Conservation (phyloP, 2,888 invertebrate species). For the Xylota sylvarum region DNA sequence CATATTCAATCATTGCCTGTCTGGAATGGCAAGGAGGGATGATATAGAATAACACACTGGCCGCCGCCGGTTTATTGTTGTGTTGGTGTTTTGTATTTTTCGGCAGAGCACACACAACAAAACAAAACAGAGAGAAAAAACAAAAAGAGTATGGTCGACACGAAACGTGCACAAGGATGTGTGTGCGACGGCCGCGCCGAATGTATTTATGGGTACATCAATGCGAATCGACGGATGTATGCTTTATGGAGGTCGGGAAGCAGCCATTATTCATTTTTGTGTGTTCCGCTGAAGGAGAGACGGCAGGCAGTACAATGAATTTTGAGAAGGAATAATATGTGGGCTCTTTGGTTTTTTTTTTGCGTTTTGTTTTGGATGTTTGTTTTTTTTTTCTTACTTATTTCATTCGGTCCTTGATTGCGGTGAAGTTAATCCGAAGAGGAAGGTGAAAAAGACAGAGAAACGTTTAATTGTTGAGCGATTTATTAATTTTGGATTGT, state of each 20-base stretch:
- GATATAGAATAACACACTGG: conserved; percentile 44
- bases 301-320: conserved; percentile 69
- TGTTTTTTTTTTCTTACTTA: conserved; percentile 56
- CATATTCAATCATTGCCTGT: conserved; percentile 74
- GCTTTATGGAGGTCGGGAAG: conserved; percentile 82
- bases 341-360: conserved; percentile 45
- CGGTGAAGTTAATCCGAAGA: conserved; percentile 20
- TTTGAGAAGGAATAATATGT: conserved; percentile 66
- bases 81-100: conserved; percentile 50
- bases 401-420: conserved; percentile 70
- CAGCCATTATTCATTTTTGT: conserved; percentile 85
- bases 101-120: background rate
- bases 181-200: conserved; percentile 74
- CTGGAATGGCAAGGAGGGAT: conserved; percentile 61
- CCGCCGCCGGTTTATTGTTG: conserved; percentile 35
- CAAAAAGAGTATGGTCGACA: conserved; percentile 43
- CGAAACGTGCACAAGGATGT: conserved; percentile 51
- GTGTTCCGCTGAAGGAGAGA: conserved; percentile 72
- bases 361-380: conserved; percentile 59
- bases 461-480: conserved; percentile 55
- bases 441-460: conserved; percentile 27
- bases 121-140: conserved; percentile 16
- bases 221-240: conserved; percentile 82
- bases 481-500: conserved; percentile 53
- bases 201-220: conserved; percentile 82